Percentiles rank a stretch among this genome's conserved stretches.
Evolutionary conservation across 2,797 vertebrate genomes (phyloP).

Genomic region (Kryptolebias ocellatus): DNA sequence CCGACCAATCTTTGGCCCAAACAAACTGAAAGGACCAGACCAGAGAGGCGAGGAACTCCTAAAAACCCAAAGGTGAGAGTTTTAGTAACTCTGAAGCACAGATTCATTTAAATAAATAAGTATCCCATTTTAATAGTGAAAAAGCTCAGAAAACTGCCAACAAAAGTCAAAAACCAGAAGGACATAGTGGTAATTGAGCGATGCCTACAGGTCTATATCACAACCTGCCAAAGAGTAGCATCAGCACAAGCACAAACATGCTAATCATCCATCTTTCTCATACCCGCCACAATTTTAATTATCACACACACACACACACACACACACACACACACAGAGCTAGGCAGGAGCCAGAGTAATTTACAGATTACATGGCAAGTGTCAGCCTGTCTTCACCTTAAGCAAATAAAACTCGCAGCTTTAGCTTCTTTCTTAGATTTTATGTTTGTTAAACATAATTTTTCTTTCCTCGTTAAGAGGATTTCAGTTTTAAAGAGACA

Average conservation of each 20-base stretch:
- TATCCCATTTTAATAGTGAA: no score
- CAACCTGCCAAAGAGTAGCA: constrained; percentile 59
- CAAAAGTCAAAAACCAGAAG: constrained; percentile 17
- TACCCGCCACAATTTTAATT: constrained; percentile 77
- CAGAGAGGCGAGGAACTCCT: no score
- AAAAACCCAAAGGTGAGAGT: background rate
- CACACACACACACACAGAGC: constrained; percentile 46
- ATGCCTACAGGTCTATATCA: constrained; percentile 32
- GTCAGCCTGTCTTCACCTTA: constrained; percentile 67
- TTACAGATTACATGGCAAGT: constrained; percentile 78
- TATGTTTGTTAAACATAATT: constrained; percentile 24
- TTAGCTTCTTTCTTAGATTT: constrained; percentile 45
- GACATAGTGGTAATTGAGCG: constrained; percentile 29
- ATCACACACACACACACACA: constrained; percentile 38
- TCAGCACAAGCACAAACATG: constrained; percentile 78
- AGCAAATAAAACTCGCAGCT: constrained; percentile 64
- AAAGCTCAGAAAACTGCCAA: background rate
- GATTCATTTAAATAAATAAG: no score
- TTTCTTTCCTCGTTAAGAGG: constrained; percentile 37
- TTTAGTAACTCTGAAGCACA: background rate
- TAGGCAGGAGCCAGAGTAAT: constrained; percentile 69
- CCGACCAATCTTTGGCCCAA: constrained; percentile 41
- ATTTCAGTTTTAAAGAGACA: constrained; percentile 4
- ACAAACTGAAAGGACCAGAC: constrained; percentile 42
- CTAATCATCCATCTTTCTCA: constrained; percentile 75